A percentile compares a stretch with the other conserved stretches of the same genome.
phyloP scores from a whole-genome alignment of 2,797 vertebrate species.

The Carapus acus region DNA sequence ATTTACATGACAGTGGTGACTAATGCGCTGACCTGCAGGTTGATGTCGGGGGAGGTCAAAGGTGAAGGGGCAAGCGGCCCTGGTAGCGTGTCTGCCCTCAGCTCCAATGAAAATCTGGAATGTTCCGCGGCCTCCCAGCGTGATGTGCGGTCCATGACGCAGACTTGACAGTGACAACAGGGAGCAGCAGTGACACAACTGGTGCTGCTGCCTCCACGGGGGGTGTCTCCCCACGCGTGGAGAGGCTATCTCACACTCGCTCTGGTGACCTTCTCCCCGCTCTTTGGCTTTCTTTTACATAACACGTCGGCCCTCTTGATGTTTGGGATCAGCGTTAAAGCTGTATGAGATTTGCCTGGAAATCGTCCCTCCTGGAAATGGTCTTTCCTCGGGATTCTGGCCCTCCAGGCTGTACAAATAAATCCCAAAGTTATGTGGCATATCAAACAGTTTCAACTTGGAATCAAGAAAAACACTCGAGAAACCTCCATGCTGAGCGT shows the following conservation, averaged over 20 bases:
- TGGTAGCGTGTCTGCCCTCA: slow-evolving; percentile 5
- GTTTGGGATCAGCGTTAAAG: slow-evolving; percentile 42
- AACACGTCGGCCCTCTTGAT: slow-evolving; percentile 31
- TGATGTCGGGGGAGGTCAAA: slow-evolving; percentile 23
- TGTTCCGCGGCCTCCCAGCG: slow-evolving; percentile 7
- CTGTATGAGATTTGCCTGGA: slow-evolving; percentile 27
- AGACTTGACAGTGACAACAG: slow-evolving; percentile 28
- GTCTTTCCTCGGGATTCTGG: slow-evolving; percentile 16
- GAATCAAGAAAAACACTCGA: slow-evolving; percentile 47
- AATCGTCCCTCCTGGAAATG: too few species aligned
- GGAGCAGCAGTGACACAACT: slow-evolving; percentile 36
- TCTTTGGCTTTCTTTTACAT: slow-evolving; percentile 13
- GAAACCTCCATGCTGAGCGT: slow-evolving; percentile 25
- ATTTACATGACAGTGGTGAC: slow-evolving; percentile 23
- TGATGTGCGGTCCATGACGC: slow-evolving; percentile 12
- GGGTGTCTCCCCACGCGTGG: slow-evolving; percentile 16
- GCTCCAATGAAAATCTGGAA: slow-evolving; percentile 23
- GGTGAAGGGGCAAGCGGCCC: slow-evolving; percentile 35
- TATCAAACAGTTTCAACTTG: slow-evolving; percentile 31
- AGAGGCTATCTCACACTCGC: slow-evolving; percentile 32
- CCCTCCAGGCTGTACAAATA: slow-evolving; percentile 54
- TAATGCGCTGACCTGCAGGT: slow-evolving; percentile 11
- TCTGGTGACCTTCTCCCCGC: slow-evolving; percentile 1
- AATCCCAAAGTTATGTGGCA: slow-evolving; percentile 36
- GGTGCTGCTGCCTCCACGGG: slow-evolving; percentile 18